Percentiles rank a stretch among this genome's conserved stretches.
Conservation (phyloP, 2,888 invertebrate species). For the Mythimna albipuncta region DNA sequence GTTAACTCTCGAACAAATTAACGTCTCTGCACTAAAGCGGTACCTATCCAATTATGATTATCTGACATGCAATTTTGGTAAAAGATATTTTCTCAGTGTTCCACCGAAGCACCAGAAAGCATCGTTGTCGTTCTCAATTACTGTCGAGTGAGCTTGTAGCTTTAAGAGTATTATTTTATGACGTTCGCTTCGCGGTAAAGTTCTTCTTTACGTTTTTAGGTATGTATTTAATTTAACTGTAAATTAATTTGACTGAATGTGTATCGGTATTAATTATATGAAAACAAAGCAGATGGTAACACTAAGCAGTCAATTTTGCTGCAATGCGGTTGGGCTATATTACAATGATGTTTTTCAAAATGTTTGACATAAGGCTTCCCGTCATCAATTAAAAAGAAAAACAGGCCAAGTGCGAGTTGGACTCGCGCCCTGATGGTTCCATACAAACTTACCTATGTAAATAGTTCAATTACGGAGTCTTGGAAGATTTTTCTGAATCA, state of each 20-base stretch:
- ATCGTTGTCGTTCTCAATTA: slow-evolving; percentile 19
- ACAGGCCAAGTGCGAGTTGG: too few relatives aligned
- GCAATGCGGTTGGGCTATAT: too few relatives aligned
- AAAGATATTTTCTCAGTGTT: slow-evolving; percentile 19
- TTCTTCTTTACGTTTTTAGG: not conserved
- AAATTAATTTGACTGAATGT: not conserved
- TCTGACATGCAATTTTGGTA: slow-evolving; percentile 20
- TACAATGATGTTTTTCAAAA: too few relatives aligned
- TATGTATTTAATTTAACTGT: not conserved
- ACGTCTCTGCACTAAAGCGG: slow-evolving; percentile 10
- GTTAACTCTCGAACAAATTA: slow-evolving; percentile 19
- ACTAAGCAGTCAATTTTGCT: too few relatives aligned
- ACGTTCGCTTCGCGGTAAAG: not conserved
- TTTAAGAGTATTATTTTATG: slow-evolving; percentile 14
- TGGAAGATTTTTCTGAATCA: too few relatives aligned
- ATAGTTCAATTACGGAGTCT: too few relatives aligned
- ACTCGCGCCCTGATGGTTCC: too few relatives aligned
- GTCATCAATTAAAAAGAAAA: too few relatives aligned
- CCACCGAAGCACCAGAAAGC: slow-evolving; percentile 1
- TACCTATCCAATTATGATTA: slow-evolving; percentile 30
- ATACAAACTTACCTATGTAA: too few relatives aligned
- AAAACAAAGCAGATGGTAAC: too few relatives aligned
- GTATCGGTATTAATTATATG: too few relatives aligned
- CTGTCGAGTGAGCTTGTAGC: slow-evolving; percentile 10
- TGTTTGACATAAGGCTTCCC: too few relatives aligned